These are phyloP conservation scores for Cryptocheilus praepositus DNA, from an alignment of 2,888 invertebrate genomes.

Conservation along the genomic window DNA sequence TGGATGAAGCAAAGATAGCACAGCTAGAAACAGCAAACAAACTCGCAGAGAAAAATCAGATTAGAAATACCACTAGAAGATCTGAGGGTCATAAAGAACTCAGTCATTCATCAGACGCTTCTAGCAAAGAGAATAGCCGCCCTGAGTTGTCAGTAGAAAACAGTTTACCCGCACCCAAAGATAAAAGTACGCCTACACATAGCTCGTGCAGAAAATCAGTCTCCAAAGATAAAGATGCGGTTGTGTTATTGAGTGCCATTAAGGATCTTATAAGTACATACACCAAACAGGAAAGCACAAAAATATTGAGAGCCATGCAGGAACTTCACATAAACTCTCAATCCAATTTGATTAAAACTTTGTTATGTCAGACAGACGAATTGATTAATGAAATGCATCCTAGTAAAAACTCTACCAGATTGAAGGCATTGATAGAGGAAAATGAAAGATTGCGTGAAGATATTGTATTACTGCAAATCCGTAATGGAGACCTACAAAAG, in stretches of 20 bases:
- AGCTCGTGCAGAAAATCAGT: slow-evolving; percentile 44
- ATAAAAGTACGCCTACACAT: slow-evolving; percentile 38
- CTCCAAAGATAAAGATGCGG: slow-evolving; percentile 54
- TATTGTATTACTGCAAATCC: slow-evolving; percentile 53
- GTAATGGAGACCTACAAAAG: slow-evolving; percentile 60
- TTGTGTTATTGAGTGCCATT: slow-evolving; percentile 61
- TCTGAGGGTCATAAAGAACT: slow-evolving; percentile 50
- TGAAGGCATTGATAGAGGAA: slow-evolving; percentile 58
- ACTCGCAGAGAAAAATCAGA: slow-evolving; percentile 32
- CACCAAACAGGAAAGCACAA: slow-evolving; percentile 65
- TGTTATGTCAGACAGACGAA: slow-evolving; percentile 64
- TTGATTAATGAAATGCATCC: slow-evolving; percentile 57
- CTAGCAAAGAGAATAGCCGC: slow-evolving; percentile 66
- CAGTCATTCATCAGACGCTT: slow-evolving; percentile 53
- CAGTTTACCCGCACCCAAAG: slow-evolving; percentile 39
- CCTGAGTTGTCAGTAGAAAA: slow-evolving; percentile 52
- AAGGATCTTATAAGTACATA: slow-evolving; percentile 66
- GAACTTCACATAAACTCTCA: slow-evolving; percentile 66
- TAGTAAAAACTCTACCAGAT: slow-evolving; percentile 46
- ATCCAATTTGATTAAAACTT: slow-evolving; percentile 63
- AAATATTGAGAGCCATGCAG: slow-evolving; percentile 62
- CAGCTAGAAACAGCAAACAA: slow-evolving; percentile 33
- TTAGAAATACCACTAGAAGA: slow-evolving; percentile 33
- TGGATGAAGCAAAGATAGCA: slow-evolving; percentile 39
- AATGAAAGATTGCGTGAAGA: slow-evolving; percentile 63